A percentile compares a stretch with the other conserved stretches of the same genome.
Evolutionary conservation across 2,797 vertebrate species (phyloP).

Genomic region (Bufotes viridis): DNA sequence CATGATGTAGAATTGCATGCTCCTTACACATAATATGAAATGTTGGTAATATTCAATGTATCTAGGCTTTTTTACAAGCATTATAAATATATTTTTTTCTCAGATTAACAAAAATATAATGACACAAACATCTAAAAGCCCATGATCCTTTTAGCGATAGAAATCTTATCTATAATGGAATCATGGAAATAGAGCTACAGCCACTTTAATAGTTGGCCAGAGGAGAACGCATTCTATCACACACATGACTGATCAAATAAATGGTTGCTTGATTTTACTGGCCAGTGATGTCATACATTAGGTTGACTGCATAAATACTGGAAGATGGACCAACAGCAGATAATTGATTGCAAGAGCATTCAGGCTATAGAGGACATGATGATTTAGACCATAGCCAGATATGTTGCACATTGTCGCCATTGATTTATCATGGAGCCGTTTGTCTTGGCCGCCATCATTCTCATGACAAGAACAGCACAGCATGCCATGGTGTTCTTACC

Average conservation of each 20-base stretch:
- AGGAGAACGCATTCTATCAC: background rate
- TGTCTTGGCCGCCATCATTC: background rate
- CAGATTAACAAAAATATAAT: slow-evolving; percentile 11
- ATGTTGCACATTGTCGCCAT: background rate
- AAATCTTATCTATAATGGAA: slow-evolving; percentile 10
- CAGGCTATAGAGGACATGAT: background rate
- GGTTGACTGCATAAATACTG: background rate
- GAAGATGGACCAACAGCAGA: background rate
- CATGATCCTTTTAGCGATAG: background rate
- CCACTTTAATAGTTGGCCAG: slow-evolving; percentile 22
- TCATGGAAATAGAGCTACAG: background rate
- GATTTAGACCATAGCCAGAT: background rate
- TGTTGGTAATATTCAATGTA: slow-evolving; percentile 28
- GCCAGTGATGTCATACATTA: background rate
- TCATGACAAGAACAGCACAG: background rate
- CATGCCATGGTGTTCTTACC: too few species aligned
- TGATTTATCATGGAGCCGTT: background rate
- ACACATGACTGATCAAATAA: background rate
- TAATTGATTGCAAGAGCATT: background rate
- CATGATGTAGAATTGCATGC: slow-evolving; percentile 44
- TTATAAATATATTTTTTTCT: slow-evolving; percentile 22
- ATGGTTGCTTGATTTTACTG: background rate
- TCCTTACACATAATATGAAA: slow-evolving; percentile 43
- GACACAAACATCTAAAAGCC: slow-evolving; percentile 10
- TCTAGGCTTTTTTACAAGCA: slow-evolving; percentile 8